phyloP scores from a whole-genome alignment of 2,797 vertebrate genomes.

The Capromys pilorides region DNA sequence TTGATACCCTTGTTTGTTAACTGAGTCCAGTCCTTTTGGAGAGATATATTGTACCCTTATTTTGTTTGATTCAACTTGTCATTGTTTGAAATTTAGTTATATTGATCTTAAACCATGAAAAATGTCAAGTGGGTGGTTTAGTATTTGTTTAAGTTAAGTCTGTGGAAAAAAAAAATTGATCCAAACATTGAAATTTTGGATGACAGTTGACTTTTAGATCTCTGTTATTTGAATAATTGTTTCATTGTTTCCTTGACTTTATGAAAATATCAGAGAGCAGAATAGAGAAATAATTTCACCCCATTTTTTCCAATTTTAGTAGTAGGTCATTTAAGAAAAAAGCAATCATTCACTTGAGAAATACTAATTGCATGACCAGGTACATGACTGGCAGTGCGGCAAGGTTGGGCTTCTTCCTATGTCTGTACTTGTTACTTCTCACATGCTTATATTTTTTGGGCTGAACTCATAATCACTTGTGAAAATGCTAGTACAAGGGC shows the following conservation, averaged over 20 bases:
- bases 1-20: background rate
- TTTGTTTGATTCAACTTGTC: background rate
- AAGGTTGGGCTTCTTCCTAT: background rate
- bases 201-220: background rate
- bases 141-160: conserved; percentile 15
- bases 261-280: background rate
- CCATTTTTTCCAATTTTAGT: background rate
- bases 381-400: background rate
- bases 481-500: background rate
- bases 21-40: background rate
- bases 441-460: background rate
- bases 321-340: background rate
- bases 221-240: conserved; percentile 5
- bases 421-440: conserved; percentile 29
- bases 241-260: background rate
- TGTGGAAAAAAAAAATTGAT: conserved; percentile 27
- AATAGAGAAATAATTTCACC: background rate
- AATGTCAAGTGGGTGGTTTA: background rate
- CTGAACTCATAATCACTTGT: background rate
- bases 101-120: background rate
- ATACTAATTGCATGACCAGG: background rate
- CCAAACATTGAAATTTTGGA: background rate
- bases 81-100: background rate
- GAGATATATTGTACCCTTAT: background rate
- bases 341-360: background rate